A percentile compares a stretch with the other conserved stretches of the same genome.
Conservation (phyloP, 2,888 invertebrate species). For the Oligia strigilis region DNA sequence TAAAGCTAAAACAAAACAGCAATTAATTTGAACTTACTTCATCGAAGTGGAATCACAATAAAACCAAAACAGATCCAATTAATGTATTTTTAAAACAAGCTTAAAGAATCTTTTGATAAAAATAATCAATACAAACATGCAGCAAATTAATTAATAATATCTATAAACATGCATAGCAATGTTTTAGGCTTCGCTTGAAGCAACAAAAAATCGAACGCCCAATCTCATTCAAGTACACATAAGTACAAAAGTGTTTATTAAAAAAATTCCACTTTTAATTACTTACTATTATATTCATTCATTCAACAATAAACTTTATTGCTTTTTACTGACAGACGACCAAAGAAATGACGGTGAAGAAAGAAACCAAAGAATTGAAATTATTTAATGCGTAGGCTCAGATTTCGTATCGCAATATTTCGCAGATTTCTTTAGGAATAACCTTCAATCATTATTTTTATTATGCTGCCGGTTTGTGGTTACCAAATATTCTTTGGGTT, state of each 20-base stretch:
- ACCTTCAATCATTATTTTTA: slow-evolving; percentile 53
- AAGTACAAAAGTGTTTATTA: background rate
- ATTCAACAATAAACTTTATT: slow-evolving; percentile 6
- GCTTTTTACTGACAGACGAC: background rate
- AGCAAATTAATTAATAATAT: background rate
- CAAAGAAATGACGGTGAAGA: background rate
- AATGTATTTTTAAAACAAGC: background rate
- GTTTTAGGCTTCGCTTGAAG: background rate
- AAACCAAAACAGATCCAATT: background rate
- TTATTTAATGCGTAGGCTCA: slow-evolving; percentile 42
- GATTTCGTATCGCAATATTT: slow-evolving; percentile 49
- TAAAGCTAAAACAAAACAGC: background rate
- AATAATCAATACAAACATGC: slow-evolving; percentile 3
- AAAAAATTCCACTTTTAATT: background rate
- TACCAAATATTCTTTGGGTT: slow-evolving; percentile 24
- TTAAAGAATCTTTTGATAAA: background rate
- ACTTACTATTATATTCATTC: too few relatives aligned
- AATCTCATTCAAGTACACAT: background rate
- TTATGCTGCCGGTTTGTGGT: slow-evolving; percentile 19
- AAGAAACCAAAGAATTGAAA: slow-evolving; percentile 25
- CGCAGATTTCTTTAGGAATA: slow-evolving; percentile 52
- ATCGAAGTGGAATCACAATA: slow-evolving; percentile 7
- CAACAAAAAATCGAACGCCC: background rate
- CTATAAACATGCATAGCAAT: background rate
- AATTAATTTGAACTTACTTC: background rate